A percentile compares a stretch with the other conserved stretches of the same genome.
phyloP scores from a whole-genome alignment of 1,140 invertebrate genomes.

The Nomia melanderi region DNA sequence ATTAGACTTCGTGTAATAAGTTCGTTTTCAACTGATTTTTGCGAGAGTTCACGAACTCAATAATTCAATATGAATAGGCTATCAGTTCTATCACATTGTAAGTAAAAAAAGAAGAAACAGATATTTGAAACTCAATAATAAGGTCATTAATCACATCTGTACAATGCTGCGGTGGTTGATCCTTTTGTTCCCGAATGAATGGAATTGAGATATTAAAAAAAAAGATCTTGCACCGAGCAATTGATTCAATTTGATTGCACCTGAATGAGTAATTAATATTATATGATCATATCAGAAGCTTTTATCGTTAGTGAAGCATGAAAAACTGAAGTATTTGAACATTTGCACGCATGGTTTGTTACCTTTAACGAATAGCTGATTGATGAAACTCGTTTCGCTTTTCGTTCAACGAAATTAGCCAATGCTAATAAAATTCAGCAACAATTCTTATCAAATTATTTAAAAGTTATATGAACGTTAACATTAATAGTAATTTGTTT shows the following conservation, averaged over 20 bases:
- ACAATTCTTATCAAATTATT: not conserved
- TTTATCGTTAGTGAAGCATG: not conserved
- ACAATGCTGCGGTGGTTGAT: not conserved
- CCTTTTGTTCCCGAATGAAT: not conserved
- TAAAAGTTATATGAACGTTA: not conserved
- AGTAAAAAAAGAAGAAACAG: not conserved
- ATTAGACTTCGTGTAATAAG: not conserved
- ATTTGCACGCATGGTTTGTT: slow-evolving; percentile 2
- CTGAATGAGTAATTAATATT: not conserved
- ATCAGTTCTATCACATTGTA: not conserved
- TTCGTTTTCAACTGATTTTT: not conserved
- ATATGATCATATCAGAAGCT: not conserved
- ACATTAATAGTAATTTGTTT: not conserved
- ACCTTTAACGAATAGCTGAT: not conserved
- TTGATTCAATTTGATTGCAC: not conserved
- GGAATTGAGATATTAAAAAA: not conserved
- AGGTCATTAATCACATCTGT: not conserved
- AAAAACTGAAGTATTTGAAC: not conserved
- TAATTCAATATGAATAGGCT: too few relatives aligned
- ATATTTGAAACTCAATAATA: not conserved
- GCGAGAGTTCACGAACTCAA: not conserved
- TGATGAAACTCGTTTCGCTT: not conserved
- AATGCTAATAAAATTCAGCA: too few relatives aligned
- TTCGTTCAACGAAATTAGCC: not conserved
- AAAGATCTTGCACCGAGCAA: not conserved